Evolutionary conservation across 2,113 vertebrate genomes (phyloP).

Genomic region (Pitta sordida): DNA sequence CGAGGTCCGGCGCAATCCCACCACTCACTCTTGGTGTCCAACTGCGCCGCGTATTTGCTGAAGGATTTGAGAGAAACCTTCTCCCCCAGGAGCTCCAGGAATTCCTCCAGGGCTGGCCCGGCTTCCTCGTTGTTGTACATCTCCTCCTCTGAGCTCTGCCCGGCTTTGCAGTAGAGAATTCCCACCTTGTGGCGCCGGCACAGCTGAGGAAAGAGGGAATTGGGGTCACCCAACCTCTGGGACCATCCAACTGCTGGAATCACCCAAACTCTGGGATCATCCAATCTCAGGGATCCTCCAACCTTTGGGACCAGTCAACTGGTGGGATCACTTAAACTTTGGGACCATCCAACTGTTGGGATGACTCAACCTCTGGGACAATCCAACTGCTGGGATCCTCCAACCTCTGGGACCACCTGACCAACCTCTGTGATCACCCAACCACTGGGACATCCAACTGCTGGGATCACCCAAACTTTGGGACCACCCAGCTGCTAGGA

Average conservation of each 20-base stretch:
- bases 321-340: too few species aligned
- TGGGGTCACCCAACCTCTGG: too few species aligned
- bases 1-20: accelerated
- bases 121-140: slow-evolving; percentile 98
- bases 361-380: too few species aligned
- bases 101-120: slow-evolving; percentile 82
- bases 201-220: slow-evolving; percentile 67
- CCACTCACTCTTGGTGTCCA: slow-evolving; percentile 93
- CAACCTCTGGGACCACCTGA: too few species aligned
- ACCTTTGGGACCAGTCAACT: neutral
- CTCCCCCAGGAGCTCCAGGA: slow-evolving; percentile 87
- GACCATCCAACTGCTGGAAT: too few species aligned
- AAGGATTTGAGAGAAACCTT: slow-evolving; percentile 85
- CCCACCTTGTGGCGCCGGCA: slow-evolving; percentile 93
- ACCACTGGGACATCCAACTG: neutral
- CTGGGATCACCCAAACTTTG: too few species aligned
- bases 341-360: slow-evolving; percentile 74
- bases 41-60: slow-evolving; percentile 88
- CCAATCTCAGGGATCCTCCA: too few species aligned
- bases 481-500: too few species aligned
- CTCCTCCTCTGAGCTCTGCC: slow-evolving; percentile 95
- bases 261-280: too few species aligned
- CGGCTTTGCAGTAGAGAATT: slow-evolving; percentile 88
- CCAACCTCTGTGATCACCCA: too few species aligned
- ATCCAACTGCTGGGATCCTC: neutral